Evolutionary conservation across 2,113 vertebrate species (phyloP).

Genomic region (Psettodes erumei): DNA sequence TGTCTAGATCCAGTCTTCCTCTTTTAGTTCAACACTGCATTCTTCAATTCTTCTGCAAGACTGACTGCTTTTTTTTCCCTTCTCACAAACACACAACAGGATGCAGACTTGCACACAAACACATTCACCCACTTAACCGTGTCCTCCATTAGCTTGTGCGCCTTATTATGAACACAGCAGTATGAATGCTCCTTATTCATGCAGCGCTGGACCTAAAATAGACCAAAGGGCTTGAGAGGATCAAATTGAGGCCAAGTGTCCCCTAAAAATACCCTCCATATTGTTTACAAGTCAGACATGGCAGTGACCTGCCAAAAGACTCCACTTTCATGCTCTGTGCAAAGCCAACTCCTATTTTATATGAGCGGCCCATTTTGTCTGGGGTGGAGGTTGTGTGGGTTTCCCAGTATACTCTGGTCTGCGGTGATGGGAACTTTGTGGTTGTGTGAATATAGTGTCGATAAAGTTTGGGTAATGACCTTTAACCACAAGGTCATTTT

Average conservation of each 20-base stretch:
- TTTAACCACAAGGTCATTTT: constrained; percentile 41
- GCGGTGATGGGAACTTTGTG: constrained; percentile 47
- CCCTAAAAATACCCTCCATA: constrained; percentile 71
- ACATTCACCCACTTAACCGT: constrained; percentile 25
- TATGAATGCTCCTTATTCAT: constrained; percentile 51
- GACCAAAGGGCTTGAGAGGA: constrained; percentile 52
- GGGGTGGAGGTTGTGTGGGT: constrained; percentile 57
- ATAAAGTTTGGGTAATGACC: constrained; percentile 58
- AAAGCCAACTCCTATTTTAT: constrained; percentile 53
- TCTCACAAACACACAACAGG: background rate
- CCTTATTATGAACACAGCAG: constrained; percentile 36
- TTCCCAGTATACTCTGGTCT: constrained; percentile 63
- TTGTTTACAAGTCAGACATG: constrained; percentile 70
- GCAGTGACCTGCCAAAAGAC: constrained; percentile 61
- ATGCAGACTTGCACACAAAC: constrained; percentile 22
- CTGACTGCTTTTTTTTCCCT: constrained; percentile 1
- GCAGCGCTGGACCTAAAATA: constrained; percentile 48
- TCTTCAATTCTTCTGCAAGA: constrained; percentile 59
- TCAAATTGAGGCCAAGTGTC: constrained; percentile 67
- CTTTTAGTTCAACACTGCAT: constrained; percentile 47
- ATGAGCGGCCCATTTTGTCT: constrained; percentile 51
- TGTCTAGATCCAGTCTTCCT: constrained; percentile 60
- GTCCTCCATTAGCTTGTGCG: constrained; percentile 16
- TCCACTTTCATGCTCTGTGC: constrained; percentile 60
- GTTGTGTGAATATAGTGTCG: constrained; percentile 51